Evolutionary conservation across 2,888 invertebrate species (phyloP).

Genomic region (Machimus atricapillus): DNA sequence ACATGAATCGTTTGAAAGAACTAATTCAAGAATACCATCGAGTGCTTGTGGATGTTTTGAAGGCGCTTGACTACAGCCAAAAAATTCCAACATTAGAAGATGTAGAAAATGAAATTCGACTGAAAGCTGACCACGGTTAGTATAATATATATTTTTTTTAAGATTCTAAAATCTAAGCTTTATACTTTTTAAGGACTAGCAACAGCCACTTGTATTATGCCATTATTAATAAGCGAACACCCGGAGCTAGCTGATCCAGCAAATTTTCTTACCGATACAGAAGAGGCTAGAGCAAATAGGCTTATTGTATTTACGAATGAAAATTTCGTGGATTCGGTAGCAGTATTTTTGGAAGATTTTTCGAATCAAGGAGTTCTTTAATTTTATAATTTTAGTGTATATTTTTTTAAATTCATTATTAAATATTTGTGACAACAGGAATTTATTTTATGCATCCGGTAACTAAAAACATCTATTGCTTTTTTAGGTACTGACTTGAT

Average conservation of each 20-base stretch:
- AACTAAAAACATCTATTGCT: too few species aligned
- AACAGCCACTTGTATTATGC: conserved; percentile 51
- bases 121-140: conserved; percentile 53
- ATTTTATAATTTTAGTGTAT: background rate
- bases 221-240: conserved; percentile 54
- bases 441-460: background rate
- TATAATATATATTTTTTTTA: background rate
- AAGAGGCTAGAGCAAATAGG: conserved; percentile 51
- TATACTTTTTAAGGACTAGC: conserved; percentile 49
- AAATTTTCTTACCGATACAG: conserved; percentile 51
- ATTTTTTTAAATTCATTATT: background rate
- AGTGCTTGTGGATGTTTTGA: conserved; percentile 49
- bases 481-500: too few species aligned
- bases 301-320: conserved; percentile 52
- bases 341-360: conserved; percentile 52
- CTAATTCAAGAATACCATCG: conserved; percentile 51
- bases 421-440: background rate
- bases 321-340: conserved; percentile 51
- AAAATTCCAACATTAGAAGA: conserved; percentile 53
- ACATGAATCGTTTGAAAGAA: conserved; percentile 49
- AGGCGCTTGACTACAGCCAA: conserved; percentile 50
- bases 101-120: conserved; percentile 51
- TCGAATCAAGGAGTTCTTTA: conserved; percentile 49
- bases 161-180: background rate
- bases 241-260: conserved; percentile 51